Base-by-base conservation (phyloP, 64 coral and sea anemone species). In the Stichodactyla helianthus region DNA sequence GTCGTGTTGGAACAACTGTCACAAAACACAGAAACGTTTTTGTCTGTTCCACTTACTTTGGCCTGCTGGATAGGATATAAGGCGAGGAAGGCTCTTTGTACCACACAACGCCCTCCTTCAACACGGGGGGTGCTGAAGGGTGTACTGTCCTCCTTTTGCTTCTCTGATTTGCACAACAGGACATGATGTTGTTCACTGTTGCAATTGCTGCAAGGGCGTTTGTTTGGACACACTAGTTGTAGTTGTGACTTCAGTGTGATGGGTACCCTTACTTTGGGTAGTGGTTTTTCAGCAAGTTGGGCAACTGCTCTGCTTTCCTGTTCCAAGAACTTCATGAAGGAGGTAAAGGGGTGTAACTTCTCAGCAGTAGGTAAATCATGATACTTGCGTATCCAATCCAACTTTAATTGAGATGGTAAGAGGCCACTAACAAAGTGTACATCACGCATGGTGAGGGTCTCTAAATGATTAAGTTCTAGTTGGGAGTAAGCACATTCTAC, bases 371-470 rank as follows among this genome's bases (percentile, higher is more conserved):
- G 59, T 64, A 89, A 56, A 51, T 89, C 80, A 77, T 82, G 82
- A 74, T 88, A 87, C 35, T 77, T 86, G 19, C 79, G 52, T 22
- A 82, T 86, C 93, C 93, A 94, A 59, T 94, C 93, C 18, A 87
- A 12, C 82, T 87, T 90, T 19, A 90, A 54, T 77, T 85, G 88
- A 71, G 62, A 67, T 65, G 89, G 89, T 58, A 95, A 86, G 4
- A 95, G 88, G 58, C n/a, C 71, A 85, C 84, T 91, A 15, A 95
- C 82, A 60, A 79, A 85, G 25, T 93, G 91, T 51, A 90, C 94
- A 67, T 93, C 91, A 67, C 94, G 86, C 91, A 93, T 88, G 25
- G 91, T 97, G n/a, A 93, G 88, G 82, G 86, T 88, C 52, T 90
- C 84, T 52, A 97, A 84, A 5, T 97, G 79, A 5, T 89, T 84